These are phyloP conservation scores for Nibea coibor DNA, from an alignment of 2,113 vertebrate species.

Conservation along the genomic window DNA sequence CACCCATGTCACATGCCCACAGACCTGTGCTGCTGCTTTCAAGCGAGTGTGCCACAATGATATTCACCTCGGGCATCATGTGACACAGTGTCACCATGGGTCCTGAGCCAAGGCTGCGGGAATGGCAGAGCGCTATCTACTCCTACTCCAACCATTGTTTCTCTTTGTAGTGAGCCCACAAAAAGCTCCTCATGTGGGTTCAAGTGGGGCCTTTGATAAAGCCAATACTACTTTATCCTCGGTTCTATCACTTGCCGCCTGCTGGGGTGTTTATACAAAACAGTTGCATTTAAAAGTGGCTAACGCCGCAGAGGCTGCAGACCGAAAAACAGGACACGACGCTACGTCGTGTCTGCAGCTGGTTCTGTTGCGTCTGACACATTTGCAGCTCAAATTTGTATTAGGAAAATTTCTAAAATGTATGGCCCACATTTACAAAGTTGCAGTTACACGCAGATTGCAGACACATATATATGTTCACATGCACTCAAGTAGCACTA, in stretches of 20 bases:
- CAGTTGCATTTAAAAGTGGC: constrained; percentile 13
- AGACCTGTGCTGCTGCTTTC: constrained; percentile 53
- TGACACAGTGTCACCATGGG: constrained; percentile 41
- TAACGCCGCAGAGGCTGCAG: neutral
- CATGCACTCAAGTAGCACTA: constrained; percentile 55
- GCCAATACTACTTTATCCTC: constrained; percentile 31
- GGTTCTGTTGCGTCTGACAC: neutral
- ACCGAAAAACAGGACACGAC: neutral
- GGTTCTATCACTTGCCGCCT: constrained; percentile 47
- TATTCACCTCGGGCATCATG: constrained; percentile 42
- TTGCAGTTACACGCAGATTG: constrained; percentile 30
- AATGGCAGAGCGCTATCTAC: constrained; percentile 62
- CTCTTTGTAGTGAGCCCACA: constrained; percentile 70
- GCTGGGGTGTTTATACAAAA: neutral
- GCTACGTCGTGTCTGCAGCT: neutral
- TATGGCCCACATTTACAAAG: neutral
- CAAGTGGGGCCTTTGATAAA: constrained; percentile 62
- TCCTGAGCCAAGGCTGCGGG: constrained; percentile 66
- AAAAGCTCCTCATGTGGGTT: constrained; percentile 63
- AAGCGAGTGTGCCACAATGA: constrained; percentile 30
- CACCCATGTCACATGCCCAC: constrained; percentile 54
- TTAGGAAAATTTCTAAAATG: neutral
- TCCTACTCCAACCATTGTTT: constrained; percentile 74
- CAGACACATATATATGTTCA: constrained; percentile 6
- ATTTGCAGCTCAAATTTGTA: neutral